phyloP scores from a whole-genome alignment of 2,797 vertebrate genomes.

The Kryptolebias ocellatus region DNA sequence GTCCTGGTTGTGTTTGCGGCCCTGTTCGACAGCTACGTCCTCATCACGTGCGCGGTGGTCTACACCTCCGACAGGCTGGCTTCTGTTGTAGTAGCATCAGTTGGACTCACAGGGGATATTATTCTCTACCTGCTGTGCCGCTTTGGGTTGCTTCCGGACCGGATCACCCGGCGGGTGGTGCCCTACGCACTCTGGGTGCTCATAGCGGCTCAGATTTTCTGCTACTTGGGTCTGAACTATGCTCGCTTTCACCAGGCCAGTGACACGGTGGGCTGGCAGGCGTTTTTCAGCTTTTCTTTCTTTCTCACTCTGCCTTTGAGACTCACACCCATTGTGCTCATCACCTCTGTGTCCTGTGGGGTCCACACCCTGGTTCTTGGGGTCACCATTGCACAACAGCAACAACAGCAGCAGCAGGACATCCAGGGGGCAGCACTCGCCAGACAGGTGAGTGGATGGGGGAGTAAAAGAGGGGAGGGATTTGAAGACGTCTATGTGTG shows the following conservation, averaged over 20 bases:
- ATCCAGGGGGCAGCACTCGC: constrained; percentile 81
- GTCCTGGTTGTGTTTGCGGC: constrained; percentile 93
- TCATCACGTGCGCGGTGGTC: constrained; percentile 88
- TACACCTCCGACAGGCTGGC: constrained; percentile 88
- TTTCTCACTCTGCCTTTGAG: constrained; percentile 93
- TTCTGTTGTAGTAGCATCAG: constrained; percentile 80
- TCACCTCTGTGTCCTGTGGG: constrained; percentile 87
- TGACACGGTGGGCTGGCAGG: constrained; percentile 96
- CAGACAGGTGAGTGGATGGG: constrained; percentile 84
- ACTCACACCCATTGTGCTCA: constrained; percentile 89
- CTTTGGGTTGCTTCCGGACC: constrained; percentile 85
- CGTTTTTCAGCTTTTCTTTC: constrained; percentile 94
- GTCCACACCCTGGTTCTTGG: constrained; percentile 91
- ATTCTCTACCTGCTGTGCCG: constrained; percentile 88
- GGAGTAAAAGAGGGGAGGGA: background rate
- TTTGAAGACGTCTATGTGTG: too few relatives aligned
- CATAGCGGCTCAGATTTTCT: constrained; percentile 91
- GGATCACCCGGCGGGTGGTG: constrained; percentile 84
- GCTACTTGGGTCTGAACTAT: constrained; percentile 89
- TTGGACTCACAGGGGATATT: constrained; percentile 82
- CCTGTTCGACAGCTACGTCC: constrained; percentile 93
- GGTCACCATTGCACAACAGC: constrained; percentile 86
- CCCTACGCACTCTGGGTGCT: constrained; percentile 92
- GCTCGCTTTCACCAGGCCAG: constrained; percentile 87
- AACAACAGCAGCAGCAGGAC: constrained; percentile 79